These are phyloP conservation scores for Asteroscopus sphinx DNA, from an alignment of 2,888 invertebrate species.

Conservation along the genomic window DNA sequence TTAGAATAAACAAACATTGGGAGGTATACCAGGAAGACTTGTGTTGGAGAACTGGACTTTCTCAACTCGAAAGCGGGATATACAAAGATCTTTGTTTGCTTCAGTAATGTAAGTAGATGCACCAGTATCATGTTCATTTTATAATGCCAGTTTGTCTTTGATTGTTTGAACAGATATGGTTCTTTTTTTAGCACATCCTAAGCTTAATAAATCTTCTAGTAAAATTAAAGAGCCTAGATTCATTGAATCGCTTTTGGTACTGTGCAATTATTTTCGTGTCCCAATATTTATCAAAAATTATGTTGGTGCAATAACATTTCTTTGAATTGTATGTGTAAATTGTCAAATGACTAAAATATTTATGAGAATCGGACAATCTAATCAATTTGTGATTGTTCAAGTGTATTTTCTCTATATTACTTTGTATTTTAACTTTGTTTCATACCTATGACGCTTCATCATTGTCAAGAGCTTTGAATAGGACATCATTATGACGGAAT, in stretches of 20 bases:
- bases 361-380: constrained; percentile 32
- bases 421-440: constrained; percentile 31
- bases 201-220: neutral
- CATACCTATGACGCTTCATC: constrained; percentile 29
- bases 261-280: neutral
- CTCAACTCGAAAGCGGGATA: constrained; percentile 35
- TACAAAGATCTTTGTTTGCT: constrained; percentile 45
- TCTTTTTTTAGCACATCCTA: neutral
- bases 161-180: neutral
- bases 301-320: constrained; percentile 34
- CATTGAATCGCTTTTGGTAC: neutral
- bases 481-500: constrained; percentile 41
- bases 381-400: constrained; percentile 37
- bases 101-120: constrained; percentile 39
- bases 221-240: neutral
- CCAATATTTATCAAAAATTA: neutral
- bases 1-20: constrained; percentile 66
- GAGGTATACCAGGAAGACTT: constrained; percentile 33
- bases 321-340: constrained; percentile 17
- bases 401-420: constrained; percentile 19
- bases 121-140: constrained; percentile 25
- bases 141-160: constrained; percentile 2
- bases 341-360: constrained; percentile 35
- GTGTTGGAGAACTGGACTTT: constrained; percentile 42
- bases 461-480: constrained; percentile 51